These are phyloP conservation scores for Acanthopleura granulata DNA, from an alignment of 2,888 invertebrate genomes.

Conservation along the genomic window DNA sequence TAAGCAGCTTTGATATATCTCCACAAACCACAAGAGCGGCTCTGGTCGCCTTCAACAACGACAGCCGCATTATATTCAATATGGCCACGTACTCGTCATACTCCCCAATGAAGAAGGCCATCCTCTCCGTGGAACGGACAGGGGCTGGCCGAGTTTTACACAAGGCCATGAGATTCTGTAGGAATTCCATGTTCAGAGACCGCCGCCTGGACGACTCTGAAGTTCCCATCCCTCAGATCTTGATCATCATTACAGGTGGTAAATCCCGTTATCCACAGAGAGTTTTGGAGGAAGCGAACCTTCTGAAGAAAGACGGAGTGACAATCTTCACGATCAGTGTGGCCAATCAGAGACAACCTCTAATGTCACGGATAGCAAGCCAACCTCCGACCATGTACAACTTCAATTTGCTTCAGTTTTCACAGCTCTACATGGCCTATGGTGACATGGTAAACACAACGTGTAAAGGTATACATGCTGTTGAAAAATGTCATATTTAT, in stretches of 20 bases:
- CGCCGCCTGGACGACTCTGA: not conserved
- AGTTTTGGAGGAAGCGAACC: not conserved
- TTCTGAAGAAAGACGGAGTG: not conserved
- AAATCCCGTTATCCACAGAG: not conserved
- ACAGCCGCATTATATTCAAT: not conserved
- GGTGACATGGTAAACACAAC: not conserved
- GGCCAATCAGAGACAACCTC: not conserved
- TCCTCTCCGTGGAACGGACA: not conserved
- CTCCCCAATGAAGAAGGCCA: not conserved
- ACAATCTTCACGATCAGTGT: constrained; percentile 2
- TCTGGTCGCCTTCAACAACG: not conserved
- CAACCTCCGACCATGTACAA: not conserved
- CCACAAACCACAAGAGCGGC: not conserved
- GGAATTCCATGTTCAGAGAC: not conserved
- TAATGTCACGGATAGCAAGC: not conserved
- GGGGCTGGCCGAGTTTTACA: not conserved
- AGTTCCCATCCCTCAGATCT: not conserved
- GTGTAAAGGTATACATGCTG: not conserved
- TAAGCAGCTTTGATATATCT: constrained; percentile 13
- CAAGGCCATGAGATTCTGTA: not conserved
- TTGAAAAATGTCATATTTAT: too few relatives aligned
- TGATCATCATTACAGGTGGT: not conserved
- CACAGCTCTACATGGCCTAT: not conserved
- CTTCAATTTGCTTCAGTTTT: not conserved
- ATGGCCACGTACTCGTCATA: not conserved